These are phyloP conservation scores for Carduelis carduelis DNA, from an alignment of 2,797 vertebrate species.

Conservation along the genomic window DNA sequence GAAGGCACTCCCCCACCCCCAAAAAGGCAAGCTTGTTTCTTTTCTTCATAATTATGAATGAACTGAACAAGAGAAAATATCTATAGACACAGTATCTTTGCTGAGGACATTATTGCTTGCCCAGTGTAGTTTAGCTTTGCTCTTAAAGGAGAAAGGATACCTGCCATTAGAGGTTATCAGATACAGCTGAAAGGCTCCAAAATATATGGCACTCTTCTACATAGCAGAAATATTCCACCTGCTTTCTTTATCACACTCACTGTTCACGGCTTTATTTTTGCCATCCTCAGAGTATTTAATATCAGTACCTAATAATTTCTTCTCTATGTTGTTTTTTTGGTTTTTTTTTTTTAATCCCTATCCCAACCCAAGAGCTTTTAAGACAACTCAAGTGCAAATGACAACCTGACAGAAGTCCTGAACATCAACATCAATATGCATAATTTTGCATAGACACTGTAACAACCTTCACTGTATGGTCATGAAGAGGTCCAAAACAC, in stretches of 20 bases:
- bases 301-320: background rate
- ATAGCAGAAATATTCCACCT: background rate
- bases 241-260: background rate
- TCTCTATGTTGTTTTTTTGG: background rate
- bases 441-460: constrained; percentile 20
- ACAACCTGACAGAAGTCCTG: constrained; percentile 37
- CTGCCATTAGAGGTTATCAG: constrained; percentile 51
- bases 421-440: background rate
- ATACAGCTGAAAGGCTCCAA: constrained; percentile 29
- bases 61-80: constrained; percentile 69
- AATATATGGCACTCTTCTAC: background rate
- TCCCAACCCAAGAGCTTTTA: constrained; percentile 32
- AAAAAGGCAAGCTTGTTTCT: constrained; percentile 73
- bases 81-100: constrained; percentile 54
- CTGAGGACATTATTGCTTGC: constrained; percentile 45
- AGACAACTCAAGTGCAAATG: constrained; percentile 35
- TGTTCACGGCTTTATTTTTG: background rate
- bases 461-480: constrained; percentile 31
- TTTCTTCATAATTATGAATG: constrained; percentile 80
- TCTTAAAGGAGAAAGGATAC: constrained; percentile 53
- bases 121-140: background rate
- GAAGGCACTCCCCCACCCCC: constrained; percentile 44
- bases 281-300: background rate
- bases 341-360: background rate
- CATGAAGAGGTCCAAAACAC: background rate